phyloP scores from a whole-genome alignment of 2,797 vertebrate genomes.

The Anguilla obscura region DNA sequence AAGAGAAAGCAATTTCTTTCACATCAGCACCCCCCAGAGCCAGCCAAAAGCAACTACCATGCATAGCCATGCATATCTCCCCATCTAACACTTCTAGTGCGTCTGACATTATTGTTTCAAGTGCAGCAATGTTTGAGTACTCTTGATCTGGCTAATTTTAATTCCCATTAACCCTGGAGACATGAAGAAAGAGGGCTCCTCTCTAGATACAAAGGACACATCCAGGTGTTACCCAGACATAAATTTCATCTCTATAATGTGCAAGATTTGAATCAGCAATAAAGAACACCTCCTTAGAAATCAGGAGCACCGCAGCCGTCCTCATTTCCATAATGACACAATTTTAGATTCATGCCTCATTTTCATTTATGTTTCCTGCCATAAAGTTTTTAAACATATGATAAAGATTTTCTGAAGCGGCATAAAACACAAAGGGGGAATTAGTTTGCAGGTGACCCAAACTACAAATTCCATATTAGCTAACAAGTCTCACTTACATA shows the following conservation, averaged over 20 bases:
- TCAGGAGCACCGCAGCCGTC: conserved; percentile 63
- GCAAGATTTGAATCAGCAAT: conserved; percentile 58
- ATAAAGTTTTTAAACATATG: conserved; percentile 86
- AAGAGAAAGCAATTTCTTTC: conserved; percentile 30
- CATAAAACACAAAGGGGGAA: conserved; percentile 81
- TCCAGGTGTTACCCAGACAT: conserved; percentile 56
- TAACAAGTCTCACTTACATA: conserved; percentile 63
- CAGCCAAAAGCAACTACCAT: conserved; percentile 35
- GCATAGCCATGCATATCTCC: conserved; percentile 11
- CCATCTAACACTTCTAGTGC: conserved; percentile 25
- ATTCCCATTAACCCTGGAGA: conserved; percentile 37
- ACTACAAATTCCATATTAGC: conserved; percentile 83
- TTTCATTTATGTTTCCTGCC: conserved; percentile 83
- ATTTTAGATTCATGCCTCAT: conserved; percentile 83
- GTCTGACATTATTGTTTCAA: conserved; percentile 37
- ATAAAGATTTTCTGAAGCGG: conserved; percentile 85
- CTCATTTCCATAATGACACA: conserved; percentile 78
- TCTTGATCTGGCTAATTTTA: conserved; percentile 40
- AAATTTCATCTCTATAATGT: conserved; percentile 68
- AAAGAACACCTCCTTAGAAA: conserved; percentile 76
- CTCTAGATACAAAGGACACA: conserved; percentile 24
- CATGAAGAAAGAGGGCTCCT: conserved; percentile 24
- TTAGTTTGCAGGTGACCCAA: conserved; percentile 81
- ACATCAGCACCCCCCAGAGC: conserved; percentile 39
- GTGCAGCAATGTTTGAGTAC: conserved; percentile 36